Conservation (phyloP, 2,888 invertebrate species). For the Drosophila picticornis region DNA sequence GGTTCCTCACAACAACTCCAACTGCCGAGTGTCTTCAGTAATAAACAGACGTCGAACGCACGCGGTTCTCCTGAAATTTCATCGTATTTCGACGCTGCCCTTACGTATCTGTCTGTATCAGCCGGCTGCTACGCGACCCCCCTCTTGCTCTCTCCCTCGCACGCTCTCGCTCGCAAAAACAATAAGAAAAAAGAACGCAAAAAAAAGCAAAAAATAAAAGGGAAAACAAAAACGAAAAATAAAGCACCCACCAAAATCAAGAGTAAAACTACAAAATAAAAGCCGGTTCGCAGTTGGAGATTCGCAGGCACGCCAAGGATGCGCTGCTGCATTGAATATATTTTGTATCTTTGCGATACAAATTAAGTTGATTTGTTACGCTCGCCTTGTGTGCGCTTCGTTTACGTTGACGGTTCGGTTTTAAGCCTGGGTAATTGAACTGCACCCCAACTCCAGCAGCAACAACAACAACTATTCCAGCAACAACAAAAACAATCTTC, state of each 20-base stretch:
- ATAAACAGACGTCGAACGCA: slow-evolving; percentile 72
- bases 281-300: slow-evolving; percentile 62
- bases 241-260: slow-evolving; percentile 55
- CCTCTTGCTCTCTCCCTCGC: neutral
- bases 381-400: slow-evolving; percentile 39
- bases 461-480: slow-evolving; percentile 9
- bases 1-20: slow-evolving; percentile 62
- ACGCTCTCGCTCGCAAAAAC: slow-evolving; percentile 1
- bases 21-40: slow-evolving; percentile 67
- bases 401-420: slow-evolving; percentile 11
- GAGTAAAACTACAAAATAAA: slow-evolving; percentile 27
- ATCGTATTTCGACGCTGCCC: slow-evolving; percentile 8
- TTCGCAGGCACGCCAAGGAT: slow-evolving; percentile 63
- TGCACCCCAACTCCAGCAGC: slow-evolving; percentile 37
- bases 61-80: slow-evolving; percentile 63
- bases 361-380: slow-evolving; percentile 73
- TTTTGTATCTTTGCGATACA: slow-evolving; percentile 76
- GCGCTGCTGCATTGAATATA: slow-evolving; percentile 59
- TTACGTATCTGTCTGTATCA: slow-evolving; percentile 40
- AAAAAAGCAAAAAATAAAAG: too few relatives aligned
- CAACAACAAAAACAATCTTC: slow-evolving; percentile 21
- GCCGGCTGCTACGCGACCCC: slow-evolving; percentile 30
- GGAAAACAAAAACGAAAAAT: neutral
- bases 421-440: slow-evolving; percentile 58
- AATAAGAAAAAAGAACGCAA: slow-evolving; percentile 29